Base-by-base conservation (phyloP, 2,888 invertebrate genomes). In the Erebia epiphron region DNA sequence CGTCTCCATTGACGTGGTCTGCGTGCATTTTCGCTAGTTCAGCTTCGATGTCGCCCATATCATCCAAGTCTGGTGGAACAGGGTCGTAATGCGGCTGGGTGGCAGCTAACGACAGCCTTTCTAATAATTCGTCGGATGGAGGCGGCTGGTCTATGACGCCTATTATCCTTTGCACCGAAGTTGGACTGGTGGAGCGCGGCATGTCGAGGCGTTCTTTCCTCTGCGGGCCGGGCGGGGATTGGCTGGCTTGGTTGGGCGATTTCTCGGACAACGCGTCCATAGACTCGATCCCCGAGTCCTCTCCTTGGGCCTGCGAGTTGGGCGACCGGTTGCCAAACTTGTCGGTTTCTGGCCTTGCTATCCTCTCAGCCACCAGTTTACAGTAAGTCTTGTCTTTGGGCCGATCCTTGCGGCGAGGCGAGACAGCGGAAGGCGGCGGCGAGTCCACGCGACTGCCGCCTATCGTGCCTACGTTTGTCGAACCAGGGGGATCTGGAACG, bases 191-290 rank as follows among this genome's bases (percentile, higher is more conserved):
- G 52, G 91, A 90, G 8, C 89, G 83, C 1, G 91, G 90, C 89
- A 92, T 87, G 76, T 92, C 90, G 46, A 90, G 83, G 4, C 92
- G 84, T 74, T 93, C 92, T 75, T 91, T 92, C 57, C 89, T 81
- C 80, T 88, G 87, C 21, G 86, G 86, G 1, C 93, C 89, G 79
- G 95, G 94, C 75, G 95, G 97, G 86, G 95, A 97, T 92, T 92
- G 97, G 88, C 95, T 96, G 88, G 97, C 96, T 85, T 97, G 97
- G 87, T 97, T 97, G n/a, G 97, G 97, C 75, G 96, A 97, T 85
- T 98, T 98, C 86, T 98, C 98, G 21, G 98, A 98, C n/a, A 98
- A 89, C 2, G 98, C 98, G 85, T 98, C 98, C 98, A 98, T 98
- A 52, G 97, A 97, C 86, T 98, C 98, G 70, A 98, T 98, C 16